Conservation (phyloP, 2,797 vertebrate genomes). For the Scolopax rusticola region DNA sequence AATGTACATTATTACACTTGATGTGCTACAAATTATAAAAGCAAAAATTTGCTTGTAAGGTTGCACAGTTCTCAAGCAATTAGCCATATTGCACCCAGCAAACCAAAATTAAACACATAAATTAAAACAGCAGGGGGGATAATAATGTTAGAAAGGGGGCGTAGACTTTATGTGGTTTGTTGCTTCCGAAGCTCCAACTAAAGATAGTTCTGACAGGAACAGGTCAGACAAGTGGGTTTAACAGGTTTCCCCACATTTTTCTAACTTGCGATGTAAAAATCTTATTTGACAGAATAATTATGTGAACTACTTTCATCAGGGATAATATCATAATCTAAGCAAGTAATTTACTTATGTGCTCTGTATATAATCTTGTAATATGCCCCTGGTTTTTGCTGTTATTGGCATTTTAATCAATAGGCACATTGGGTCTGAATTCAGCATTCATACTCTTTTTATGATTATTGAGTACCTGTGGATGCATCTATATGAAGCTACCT, state of each 20-base stretch:
- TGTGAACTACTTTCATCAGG: background rate
- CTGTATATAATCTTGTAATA: slow-evolving; percentile 16
- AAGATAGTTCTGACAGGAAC: slow-evolving; percentile 27
- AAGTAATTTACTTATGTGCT: background rate
- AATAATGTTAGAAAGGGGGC: slow-evolving; percentile 64
- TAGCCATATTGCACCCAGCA: slow-evolving; percentile 76
- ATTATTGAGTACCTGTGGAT: background rate
- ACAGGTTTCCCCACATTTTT: slow-evolving; percentile 33
- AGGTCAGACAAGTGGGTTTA: slow-evolving; percentile 36
- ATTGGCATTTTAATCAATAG: slow-evolving; percentile 2
- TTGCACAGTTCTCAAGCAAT: slow-evolving; percentile 77
- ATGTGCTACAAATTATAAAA: slow-evolving; percentile 79
- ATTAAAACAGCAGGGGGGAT: slow-evolving; percentile 79
- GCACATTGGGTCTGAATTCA: background rate
- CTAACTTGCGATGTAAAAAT: background rate
- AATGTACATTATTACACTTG: slow-evolving; percentile 80
- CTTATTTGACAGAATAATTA: slow-evolving; percentile 38
- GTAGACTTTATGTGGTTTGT: slow-evolving; percentile 18
- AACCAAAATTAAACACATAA: slow-evolving; percentile 83
- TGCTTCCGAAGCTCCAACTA: slow-evolving; percentile 43
- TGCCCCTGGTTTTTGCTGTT: slow-evolving; percentile 12
- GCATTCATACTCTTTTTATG: background rate
- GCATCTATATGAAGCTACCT: background rate
- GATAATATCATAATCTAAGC: slow-evolving; percentile 26
- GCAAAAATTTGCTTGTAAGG: slow-evolving; percentile 72